Percentiles rank a stretch among this genome's conserved stretches.
These are phyloP conservation scores for Lepetodrilus schrolli DNA, from an alignment of 2,888 invertebrate species.

Conservation along the genomic window DNA sequence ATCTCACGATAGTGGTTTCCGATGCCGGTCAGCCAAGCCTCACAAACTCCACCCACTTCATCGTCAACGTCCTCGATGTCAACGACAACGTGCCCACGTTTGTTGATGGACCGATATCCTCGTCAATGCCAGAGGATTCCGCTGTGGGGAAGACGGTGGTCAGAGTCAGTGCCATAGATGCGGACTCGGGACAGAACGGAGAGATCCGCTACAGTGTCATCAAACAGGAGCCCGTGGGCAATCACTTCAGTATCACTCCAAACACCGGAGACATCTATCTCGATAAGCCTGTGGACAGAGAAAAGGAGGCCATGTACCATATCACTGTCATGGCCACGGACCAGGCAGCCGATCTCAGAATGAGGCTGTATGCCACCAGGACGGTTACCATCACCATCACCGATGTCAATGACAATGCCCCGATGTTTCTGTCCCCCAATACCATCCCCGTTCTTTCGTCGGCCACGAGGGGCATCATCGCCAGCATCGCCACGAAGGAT, in stretches of 20 bases:
- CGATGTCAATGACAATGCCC: constrained; percentile 19
- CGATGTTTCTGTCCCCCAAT: constrained; percentile 7
- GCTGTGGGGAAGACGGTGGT: constrained; percentile 81
- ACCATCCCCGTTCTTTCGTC: constrained; percentile 6
- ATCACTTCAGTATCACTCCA: constrained; percentile 36
- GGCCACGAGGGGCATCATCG: constrained; percentile 11
- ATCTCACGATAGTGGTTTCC: constrained; percentile 89
- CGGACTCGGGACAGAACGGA: constrained; percentile 93
- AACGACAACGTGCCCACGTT: constrained; percentile 96
- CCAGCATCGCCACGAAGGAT: not conserved
- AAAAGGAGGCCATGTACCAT: constrained; percentile 23
- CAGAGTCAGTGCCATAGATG: constrained; percentile 87
- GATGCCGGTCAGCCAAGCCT: constrained; percentile 77
- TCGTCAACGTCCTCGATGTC: constrained; percentile 90
- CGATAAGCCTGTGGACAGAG: constrained; percentile 26
- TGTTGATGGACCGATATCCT: constrained; percentile 89
- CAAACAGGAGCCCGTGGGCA: constrained; percentile 27
- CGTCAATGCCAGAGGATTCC: constrained; percentile 86
- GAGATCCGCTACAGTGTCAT: constrained; percentile 82
- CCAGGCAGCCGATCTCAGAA: not conserved
- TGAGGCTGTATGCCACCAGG: not conserved
- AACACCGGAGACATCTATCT: constrained; percentile 38
- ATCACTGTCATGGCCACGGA: constrained; percentile 34
- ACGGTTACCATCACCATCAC: not conserved
- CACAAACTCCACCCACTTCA: constrained; percentile 84